Conservation (phyloP, 2,113 vertebrate species). For the Boleophthalmus pectinirostris region DNA sequence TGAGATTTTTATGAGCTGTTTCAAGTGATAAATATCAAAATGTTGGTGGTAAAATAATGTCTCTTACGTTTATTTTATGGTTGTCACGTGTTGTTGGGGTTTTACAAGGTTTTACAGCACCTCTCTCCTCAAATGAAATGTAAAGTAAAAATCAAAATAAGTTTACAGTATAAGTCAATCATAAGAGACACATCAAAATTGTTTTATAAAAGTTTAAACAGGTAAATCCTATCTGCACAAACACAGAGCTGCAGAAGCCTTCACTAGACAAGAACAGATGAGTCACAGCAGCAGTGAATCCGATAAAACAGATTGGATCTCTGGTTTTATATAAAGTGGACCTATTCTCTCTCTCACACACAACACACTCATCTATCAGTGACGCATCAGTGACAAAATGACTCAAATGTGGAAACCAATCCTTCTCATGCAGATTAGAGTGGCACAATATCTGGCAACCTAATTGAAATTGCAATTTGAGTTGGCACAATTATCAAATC, state of each 20-base stretch:
- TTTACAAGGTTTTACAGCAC: too few relatives aligned
- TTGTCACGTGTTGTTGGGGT: too few relatives aligned
- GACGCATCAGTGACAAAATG: neutral
- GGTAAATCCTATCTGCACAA: neutral
- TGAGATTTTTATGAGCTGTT: too few relatives aligned
- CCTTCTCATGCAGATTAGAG: too few relatives aligned
- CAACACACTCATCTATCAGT: neutral
- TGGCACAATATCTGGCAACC: too few relatives aligned
- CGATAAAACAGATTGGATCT: neutral
- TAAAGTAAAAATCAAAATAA: too few relatives aligned
- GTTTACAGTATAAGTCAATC: neutral
- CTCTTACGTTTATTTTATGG: too few relatives aligned
- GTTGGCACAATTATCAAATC: too few relatives aligned
- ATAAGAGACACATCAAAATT: neutral
- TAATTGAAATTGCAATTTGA: too few relatives aligned
- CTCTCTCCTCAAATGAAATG: too few relatives aligned
- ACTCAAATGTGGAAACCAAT: neutral
- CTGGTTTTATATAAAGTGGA: slow-evolving; percentile 7
- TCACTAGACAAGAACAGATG: neutral
- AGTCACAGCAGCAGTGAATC: slow-evolving; percentile 2
- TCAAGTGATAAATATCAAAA: too few relatives aligned
- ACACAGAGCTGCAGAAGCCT: slow-evolving; percentile 1
- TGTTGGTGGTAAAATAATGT: too few relatives aligned
- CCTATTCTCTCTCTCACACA: neutral
- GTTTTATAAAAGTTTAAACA: neutral